Percentiles rank a stretch among this genome's conserved stretches.
phyloP scores from a whole-genome alignment of 2,797 vertebrate species.

The Eurystomus glaucurus region DNA sequence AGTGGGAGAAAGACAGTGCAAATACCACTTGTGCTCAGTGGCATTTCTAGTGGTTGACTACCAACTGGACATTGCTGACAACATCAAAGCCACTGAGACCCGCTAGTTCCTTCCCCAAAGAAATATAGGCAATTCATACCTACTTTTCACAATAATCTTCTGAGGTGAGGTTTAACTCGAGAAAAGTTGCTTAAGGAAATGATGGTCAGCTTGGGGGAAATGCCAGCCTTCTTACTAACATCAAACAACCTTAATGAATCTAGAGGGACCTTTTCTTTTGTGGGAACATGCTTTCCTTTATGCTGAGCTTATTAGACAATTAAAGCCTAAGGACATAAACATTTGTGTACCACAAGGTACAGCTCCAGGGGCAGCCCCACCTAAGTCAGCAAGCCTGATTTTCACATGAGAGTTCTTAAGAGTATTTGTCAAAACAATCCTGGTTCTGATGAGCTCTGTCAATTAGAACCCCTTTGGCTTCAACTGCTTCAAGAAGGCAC shows the following conservation, averaged over 20 bases:
- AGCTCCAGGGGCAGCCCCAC: neutral
- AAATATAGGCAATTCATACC: neutral
- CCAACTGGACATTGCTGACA: constrained; percentile 40
- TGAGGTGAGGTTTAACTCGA: neutral
- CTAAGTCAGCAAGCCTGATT: neutral
- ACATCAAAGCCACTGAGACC: constrained; percentile 26
- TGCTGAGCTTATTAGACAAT: neutral
- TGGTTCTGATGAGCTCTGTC: neutral
- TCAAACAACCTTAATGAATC: neutral
- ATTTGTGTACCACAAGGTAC: neutral
- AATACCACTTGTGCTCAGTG: neutral
- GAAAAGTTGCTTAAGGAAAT: neutral
- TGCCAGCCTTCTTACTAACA: neutral
- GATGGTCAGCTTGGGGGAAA: neutral
- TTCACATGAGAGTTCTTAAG: neutral
- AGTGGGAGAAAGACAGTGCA: constrained; percentile 26
- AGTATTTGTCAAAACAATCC: neutral
- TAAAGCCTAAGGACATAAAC: neutral
- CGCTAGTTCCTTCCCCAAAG: neutral
- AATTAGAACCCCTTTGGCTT: neutral
- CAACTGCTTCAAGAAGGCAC: neutral
- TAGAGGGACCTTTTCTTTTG: neutral
- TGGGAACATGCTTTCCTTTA: neutral
- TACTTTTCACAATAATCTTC: neutral
- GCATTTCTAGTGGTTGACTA: constrained; percentile 25